Conservation (phyloP, 2,888 invertebrate species). For the Eristalinus aeneus region DNA sequence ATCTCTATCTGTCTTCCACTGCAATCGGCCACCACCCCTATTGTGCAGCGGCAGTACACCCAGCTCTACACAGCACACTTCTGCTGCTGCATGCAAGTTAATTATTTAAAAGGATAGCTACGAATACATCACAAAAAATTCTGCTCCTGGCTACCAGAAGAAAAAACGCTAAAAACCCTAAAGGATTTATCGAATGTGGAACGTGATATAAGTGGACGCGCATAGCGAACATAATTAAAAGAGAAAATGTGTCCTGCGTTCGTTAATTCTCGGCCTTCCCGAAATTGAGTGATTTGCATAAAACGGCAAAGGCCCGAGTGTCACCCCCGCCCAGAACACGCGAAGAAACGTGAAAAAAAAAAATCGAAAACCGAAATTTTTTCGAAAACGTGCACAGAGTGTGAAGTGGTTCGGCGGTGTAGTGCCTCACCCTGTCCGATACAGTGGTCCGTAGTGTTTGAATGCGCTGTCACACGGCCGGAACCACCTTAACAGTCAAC, state of each 20-base stretch:
- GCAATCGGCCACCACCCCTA: slow-evolving; percentile 70
- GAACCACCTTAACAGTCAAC: slow-evolving; percentile 56
- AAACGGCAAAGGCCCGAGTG: slow-evolving; percentile 7
- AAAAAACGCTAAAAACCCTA: background rate
- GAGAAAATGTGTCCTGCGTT: slow-evolving; percentile 43
- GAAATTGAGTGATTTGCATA: slow-evolving; percentile 53
- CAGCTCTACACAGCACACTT: slow-evolving; percentile 48
- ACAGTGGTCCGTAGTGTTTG: slow-evolving; percentile 15
- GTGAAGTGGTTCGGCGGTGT: slow-evolving; percentile 54
- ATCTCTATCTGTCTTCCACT: slow-evolving; percentile 65
- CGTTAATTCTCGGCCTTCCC: slow-evolving; percentile 45
- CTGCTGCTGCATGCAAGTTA: slow-evolving; percentile 67
- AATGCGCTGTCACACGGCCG: slow-evolving; percentile 46
- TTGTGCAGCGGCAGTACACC: slow-evolving; percentile 57
- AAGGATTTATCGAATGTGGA: slow-evolving; percentile 49
- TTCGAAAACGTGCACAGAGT: slow-evolving; percentile 55
- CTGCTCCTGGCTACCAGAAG: slow-evolving; percentile 28
- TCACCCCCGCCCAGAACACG: slow-evolving; percentile 9
- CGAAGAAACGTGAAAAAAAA: slow-evolving; percentile 29
- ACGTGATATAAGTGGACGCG: slow-evolving; percentile 56
- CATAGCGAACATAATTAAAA: slow-evolving; percentile 36
- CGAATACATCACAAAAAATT: slow-evolving; percentile 28
- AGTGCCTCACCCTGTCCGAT: slow-evolving; percentile 14
- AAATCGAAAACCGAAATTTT: slow-evolving; percentile 21
- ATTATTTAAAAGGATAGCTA: slow-evolving; percentile 64